Percentiles rank a stretch among this genome's conserved stretches.
Evolutionary conservation across 2,888 invertebrate genomes (phyloP).

Genomic region (Xestia c-nigrum): DNA sequence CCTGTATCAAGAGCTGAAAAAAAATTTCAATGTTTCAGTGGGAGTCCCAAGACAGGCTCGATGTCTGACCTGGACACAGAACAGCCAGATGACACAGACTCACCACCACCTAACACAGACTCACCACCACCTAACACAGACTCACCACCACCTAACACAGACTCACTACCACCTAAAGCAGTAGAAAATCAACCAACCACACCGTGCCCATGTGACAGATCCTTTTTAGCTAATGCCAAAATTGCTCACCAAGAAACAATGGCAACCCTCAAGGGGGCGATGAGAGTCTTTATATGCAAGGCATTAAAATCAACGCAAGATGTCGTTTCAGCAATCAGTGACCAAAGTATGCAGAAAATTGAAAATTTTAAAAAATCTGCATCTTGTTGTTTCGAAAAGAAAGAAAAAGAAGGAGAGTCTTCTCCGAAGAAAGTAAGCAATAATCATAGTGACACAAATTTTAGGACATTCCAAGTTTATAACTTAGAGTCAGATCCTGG

Average conservation of each 20-base stretch:
- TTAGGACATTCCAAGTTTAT: slow-evolving; percentile 17
- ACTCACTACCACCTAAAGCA: neutral
- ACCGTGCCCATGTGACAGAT: neutral
- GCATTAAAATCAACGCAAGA: slow-evolving; percentile 75
- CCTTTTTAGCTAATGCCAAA: neutral
- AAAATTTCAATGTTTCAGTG: neutral
- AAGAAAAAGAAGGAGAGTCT: slow-evolving; percentile 29
- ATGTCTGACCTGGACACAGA: neutral
- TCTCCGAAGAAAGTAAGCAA: slow-evolving; percentile 37
- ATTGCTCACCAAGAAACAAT: slow-evolving; percentile 63
- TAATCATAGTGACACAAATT: neutral
- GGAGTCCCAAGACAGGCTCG: neutral
- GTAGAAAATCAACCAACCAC: neutral
- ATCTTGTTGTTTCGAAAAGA: neutral
- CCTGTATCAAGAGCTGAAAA: slow-evolving; percentile 1
- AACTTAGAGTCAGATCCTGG: slow-evolving; percentile 17
- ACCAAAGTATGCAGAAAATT: slow-evolving; percentile 70
- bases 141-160: neutral
- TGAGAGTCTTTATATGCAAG: slow-evolving; percentile 75
- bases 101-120: neutral
- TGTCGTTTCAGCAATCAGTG: slow-evolving; percentile 70
- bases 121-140: neutral
- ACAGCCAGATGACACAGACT: neutral
- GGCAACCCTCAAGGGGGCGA: slow-evolving; percentile 72
- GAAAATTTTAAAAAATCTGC: slow-evolving; percentile 58